Percentiles rank a stretch among this genome's conserved stretches.
Conservation (phyloP, 35 echinoderm and acorn worm species). For the Apostichopus japonicus region DNA sequence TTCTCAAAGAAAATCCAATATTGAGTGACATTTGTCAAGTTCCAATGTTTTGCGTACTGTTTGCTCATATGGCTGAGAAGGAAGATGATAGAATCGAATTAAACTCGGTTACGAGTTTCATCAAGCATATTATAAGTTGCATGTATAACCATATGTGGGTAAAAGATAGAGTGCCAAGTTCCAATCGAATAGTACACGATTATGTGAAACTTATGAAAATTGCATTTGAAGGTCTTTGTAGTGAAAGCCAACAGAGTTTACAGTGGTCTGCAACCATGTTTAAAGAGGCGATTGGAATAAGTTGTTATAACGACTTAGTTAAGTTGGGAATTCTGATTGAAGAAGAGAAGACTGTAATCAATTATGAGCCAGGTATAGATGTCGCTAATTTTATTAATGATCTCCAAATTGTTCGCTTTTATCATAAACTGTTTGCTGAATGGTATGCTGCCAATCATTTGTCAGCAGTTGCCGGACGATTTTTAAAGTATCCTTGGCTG, state of each 20-base stretch:
- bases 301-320: background rate
- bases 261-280: background rate
- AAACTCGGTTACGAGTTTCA: background rate
- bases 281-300: background rate
- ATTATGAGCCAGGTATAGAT: background rate
- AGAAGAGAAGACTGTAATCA: background rate
- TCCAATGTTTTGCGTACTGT: background rate
- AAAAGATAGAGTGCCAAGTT: too few species aligned
- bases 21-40: background rate
- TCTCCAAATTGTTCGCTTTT: background rate
- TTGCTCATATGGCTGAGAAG: background rate
- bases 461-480: background rate
- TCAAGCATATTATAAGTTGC: background rate
- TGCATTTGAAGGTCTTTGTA: background rate
- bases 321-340: background rate
- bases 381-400: background rate
- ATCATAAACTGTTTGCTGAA: background rate
- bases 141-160: too few species aligned
- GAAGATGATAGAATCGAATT: background rate
- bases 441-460: slow-evolving; percentile 10
- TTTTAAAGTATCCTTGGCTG: background rate
- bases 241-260: background rate
- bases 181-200: too few species aligned
- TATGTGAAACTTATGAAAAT: background rate
- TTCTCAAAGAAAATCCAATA: background rate